Evolutionary conservation across 2,888 invertebrate genomes (phyloP), one percentile per base, ranked within the genome.

Genomic region (Aricia artaxerxes): DNA sequence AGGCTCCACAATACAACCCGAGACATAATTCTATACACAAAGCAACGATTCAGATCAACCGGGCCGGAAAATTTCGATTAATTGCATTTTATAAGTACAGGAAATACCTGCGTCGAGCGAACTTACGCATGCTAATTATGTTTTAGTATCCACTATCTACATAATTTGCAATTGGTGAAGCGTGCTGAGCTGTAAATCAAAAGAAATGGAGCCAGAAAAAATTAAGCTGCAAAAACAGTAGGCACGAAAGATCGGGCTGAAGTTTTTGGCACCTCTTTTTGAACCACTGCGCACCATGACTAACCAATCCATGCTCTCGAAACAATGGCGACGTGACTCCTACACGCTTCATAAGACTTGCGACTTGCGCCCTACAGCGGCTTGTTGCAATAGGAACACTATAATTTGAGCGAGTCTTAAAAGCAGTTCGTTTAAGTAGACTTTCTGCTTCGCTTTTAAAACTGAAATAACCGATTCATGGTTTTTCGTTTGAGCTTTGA

Each of bases 11-110:
- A 80, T 78, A 77, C 72, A 61, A 61, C 35, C 75, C 73, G 82
- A 83, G 80, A 80, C 77, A 81, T 82, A 81, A 80, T 76, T 81
- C 77, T 38, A 78, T 80, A 79, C 80, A 81, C 79, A 78, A 82
- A 79, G 77, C 78, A 78, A 57, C 76, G 16, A 76, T 76, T 57
- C 53, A 53, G 76, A 76, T 57, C 44, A 76, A 76, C 16, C 35
- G 76, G 13, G 35, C 53, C 76, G 76, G 76, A 76, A 76, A 76
- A 72, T 73, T 69, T 49, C 53, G 35, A 78, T 53, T 69, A 35
- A 78, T 38, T 78, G 53, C 53, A 72, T 44, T 69, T 40, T 53
- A 57, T 57, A 53, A 49, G 72, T 61, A 53, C 69, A 53, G 72
- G 35, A 72, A 53, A 60, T 77, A 57, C 57, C 57, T 57, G 38